Evolutionary conservation across 2,113 vertebrate genomes (phyloP), one percentile per base, ranked within the genome.

Genomic region (Epinephelus moara): DNA sequence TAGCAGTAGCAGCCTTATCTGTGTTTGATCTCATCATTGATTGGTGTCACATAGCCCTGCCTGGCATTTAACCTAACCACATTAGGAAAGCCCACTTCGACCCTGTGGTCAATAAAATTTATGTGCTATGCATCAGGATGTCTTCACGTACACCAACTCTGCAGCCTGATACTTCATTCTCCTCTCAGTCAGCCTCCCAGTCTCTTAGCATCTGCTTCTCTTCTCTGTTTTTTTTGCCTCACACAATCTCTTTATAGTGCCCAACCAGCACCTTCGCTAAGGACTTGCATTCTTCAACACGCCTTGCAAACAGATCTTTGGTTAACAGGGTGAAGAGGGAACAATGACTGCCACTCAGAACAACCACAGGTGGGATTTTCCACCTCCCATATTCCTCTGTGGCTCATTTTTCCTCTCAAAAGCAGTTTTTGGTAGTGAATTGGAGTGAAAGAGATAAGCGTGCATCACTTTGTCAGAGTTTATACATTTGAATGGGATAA

Each of bases 41-140:
- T 85, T 69, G 57, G 52, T 78, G 85, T 84, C 76, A 68, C 75
- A 40, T 74, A 30, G 53, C 70, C 85, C 63, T 27, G 59, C 25
- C 75, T 82, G 79, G 30, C 23, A 14, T 88, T 90, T 70, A 82
- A 80, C 90, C 81, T 63, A 74, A 85, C 78, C 73, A 47, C 80
- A 80, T 83, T 53, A 73, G 62, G 53, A 57, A 60, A 53, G 52
- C 80, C 80, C 64, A 30, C 61, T 78, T 53, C 1, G 56, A 88
- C 80, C 78, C 47, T n/a, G 15, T 27, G 56, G 80, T 90, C 85
- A 88, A 86, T 89, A 78, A 62, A 88, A 64, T 61, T 42, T 47
- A 77, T 57, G 67, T 1, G 1, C 62, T 18, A 19, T 66, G 67
- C 80, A 84, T 88, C 67, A 75, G 70, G 30, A 68, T 79, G 73